A percentile compares a stretch with the other conserved stretches of the same genome.
These are phyloP conservation scores for Sebastes alutus DNA, from an alignment of 2,797 vertebrate genomes.

Conservation along the genomic window DNA sequence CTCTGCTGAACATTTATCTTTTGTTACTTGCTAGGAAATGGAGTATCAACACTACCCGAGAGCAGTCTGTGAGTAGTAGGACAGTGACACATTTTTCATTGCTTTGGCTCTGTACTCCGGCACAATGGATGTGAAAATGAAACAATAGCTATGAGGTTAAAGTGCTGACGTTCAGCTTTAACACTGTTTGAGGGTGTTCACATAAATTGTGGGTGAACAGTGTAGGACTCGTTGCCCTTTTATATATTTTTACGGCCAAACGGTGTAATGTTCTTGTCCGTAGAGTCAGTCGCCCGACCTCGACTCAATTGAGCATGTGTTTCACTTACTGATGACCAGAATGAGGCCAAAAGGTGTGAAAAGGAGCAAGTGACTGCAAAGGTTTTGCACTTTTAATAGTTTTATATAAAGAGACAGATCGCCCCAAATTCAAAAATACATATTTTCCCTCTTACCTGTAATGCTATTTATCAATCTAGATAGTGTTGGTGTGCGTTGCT, in stretches of 20 bases:
- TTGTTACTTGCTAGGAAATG: background rate
- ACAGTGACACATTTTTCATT: constrained; percentile 20
- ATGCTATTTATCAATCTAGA: background rate
- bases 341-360: background rate
- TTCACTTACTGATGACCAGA: background rate
- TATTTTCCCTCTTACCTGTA: background rate
- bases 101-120: constrained; percentile 14
- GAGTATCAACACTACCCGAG: background rate
- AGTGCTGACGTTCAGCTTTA: constrained; percentile 45
- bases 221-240: constrained; percentile 23
- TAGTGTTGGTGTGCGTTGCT: too few species aligned
- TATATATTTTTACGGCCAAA: constrained; percentile 12
- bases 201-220: constrained; percentile 28
- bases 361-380: background rate
- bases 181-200: constrained; percentile 17
- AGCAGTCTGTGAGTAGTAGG: background rate
- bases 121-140: constrained; percentile 28
- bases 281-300: background rate
- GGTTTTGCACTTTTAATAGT: background rate
- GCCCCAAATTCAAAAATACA: background rate
- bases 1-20: background rate
- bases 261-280: background rate
- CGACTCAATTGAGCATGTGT: background rate
- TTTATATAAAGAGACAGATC: background rate
- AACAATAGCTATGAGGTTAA: constrained; percentile 27